Evolutionary conservation across 1,140 invertebrate genomes (phyloP).

Genomic region (Acromyrmex heyeri): DNA sequence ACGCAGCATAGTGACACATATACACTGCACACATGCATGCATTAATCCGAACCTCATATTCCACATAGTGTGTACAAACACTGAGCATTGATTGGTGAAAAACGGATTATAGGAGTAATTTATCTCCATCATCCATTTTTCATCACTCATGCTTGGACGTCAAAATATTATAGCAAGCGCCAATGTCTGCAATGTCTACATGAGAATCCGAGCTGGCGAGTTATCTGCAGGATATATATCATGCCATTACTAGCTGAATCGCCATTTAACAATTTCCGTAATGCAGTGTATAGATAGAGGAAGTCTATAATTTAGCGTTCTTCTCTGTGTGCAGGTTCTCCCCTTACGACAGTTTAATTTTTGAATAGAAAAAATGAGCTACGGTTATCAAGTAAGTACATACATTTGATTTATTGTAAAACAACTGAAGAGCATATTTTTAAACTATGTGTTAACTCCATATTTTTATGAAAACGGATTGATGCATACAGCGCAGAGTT

Average conservation of each 20-base stretch:
- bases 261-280: background rate
- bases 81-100: no score
- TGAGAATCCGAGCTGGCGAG: no score
- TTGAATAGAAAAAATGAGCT: conserved; percentile 71
- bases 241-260: background rate
- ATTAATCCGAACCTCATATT: no score
- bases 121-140: no score
- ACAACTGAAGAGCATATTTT: background rate
- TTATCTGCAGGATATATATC: background rate
- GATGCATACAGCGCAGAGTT: no score
- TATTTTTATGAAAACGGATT: background rate
- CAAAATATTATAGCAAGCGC: no score
- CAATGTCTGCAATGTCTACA: no score
- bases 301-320: conserved; percentile 28
- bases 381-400: conserved; percentile 78
- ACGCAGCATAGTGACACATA: no score
- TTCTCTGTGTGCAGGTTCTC: conserved; percentile 52
- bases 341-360: background rate
- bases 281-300: background rate
- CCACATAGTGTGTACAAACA: no score
- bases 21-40: no score
- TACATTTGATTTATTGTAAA: conserved; percentile 10
- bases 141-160: no score
- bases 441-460: background rate
- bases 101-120: no score